Percentiles rank a stretch among this genome's conserved stretches.
These are phyloP conservation scores for Cebus imitator DNA, from an alignment of 2,113 vertebrate genomes.

Conservation along the genomic window DNA sequence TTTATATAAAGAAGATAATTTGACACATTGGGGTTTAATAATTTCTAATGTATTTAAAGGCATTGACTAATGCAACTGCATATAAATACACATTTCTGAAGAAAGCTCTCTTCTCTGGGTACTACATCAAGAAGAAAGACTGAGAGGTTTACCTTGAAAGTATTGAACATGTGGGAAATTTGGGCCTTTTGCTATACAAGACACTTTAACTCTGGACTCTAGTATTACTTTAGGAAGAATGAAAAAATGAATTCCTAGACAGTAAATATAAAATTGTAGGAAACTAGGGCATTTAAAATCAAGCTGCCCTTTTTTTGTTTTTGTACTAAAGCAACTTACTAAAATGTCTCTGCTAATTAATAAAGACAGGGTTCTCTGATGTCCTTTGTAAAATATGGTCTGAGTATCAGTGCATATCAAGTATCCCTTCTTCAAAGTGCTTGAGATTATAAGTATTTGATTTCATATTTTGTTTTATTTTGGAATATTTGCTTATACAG, in stretches of 20 bases:
- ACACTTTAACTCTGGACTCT: background rate
- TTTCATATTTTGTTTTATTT: background rate
- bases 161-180: background rate
- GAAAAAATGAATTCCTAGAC: background rate
- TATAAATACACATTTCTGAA: background rate
- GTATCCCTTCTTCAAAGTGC: background rate
- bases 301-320: background rate
- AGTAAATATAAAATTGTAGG: background rate
- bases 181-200: background rate
- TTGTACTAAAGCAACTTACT: background rate
- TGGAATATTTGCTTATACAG: background rate
- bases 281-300: background rate
- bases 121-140: background rate
- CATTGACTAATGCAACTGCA: background rate
- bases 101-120: background rate
- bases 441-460: background rate
- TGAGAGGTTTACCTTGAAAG: background rate
- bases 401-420: background rate
- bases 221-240: background rate
- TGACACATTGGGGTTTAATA: background rate
- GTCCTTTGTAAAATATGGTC: background rate
- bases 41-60: slow-evolving; percentile 17
- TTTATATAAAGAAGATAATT: slow-evolving; percentile 11
- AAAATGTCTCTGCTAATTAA: background rate
- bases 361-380: background rate